Evolutionary conservation across 2,888 invertebrate species (phyloP), one percentile per base, ranked within the genome.

Genomic region (Zootermopsis nevadensis): DNA sequence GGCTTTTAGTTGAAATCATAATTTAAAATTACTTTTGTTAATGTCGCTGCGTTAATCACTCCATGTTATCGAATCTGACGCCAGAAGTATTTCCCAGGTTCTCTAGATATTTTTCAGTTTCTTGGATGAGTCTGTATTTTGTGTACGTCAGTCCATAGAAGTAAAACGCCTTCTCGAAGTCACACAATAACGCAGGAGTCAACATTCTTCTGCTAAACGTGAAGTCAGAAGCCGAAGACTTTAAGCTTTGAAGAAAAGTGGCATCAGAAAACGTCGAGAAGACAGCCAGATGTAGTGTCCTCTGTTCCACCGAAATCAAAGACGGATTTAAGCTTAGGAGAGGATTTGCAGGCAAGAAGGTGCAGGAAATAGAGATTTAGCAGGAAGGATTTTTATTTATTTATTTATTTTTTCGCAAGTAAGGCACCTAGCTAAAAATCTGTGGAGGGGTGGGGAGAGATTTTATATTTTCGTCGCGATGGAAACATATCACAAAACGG

Each of bases 261-360:
- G 74, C 79, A 69, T 83, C 60, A 66, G 77, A 76, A 35, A 55
- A 81, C 48, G 74, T 33, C 24, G 35, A 42, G 38, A 77, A 77
- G 53, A 30, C 60, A 30, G 79, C 67, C 30, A 19, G 38, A 74
- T 33, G 42, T 69, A 69, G 31, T 24, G 33, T 33, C n/a, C 38
- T 38, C 38, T 74, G 35, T 42, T 38, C 38, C 74, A n/a, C 74
- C 38, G 74, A 80, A 83, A 83, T 83, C 83, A 83, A 83, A 83
- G 83, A 81, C 83, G 83, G 83, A 83, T 83, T 83, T 83, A 38
- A 80, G 83, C 83, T 81, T 74, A 83, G 77, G 83, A 35, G 76
- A 83, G 81, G 83, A 83, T 83, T 83, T 83, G 30, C 42, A 82
- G 66, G 60, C 33, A 66, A 38, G 38, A 55, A 42, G 67, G 82